Evolutionary conservation across 2,888 invertebrate genomes (phyloP), one percentile per base, ranked within the genome.

Genomic region (Saturnia pavonia): DNA sequence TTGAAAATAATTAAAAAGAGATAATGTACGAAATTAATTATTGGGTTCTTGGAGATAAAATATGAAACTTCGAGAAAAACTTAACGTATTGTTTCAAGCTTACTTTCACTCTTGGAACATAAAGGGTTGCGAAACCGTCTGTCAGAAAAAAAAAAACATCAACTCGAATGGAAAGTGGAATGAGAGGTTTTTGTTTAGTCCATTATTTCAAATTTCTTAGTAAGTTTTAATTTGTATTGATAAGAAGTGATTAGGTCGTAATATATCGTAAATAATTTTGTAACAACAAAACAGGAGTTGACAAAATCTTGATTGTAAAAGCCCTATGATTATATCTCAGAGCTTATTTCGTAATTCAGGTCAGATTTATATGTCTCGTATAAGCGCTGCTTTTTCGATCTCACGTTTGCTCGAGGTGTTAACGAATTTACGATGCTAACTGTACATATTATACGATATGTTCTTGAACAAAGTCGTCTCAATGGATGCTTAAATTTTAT

Each of bases 91-190:
- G 86, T 90, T 86, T 84, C 75, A 74, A 74, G 77, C 82, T 83
- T 81, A 80, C 80, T 81, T 83, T 80, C 76, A 81, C 78, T 76
- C 78, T 80, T 82, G 74, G 73, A 77, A 80, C 77, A 81, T 80
- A 86, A 91, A 88, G 92, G 92, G 90, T 90, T 88, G 85, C 77
- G 79, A 82, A 84, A 81, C 75, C 81, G 80, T 77, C 85, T 87
- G 27, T 66, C 84, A 80, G 70, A 85, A 87, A 86, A 8, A 87
- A n/a, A 89, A 90, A 89, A 88, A 83, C n/a, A 83, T 83, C 82
- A 88, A 83, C 84, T 84, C 82, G 79, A 87, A 87, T 81, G 84
- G 75, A 75, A 88, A 88, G 57, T 40, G 65, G 87, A 88, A 91
- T 90, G 88, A 85, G 75, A 77, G 77, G 75, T 76, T 80, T n/a